phyloP scores from a whole-genome alignment of 2,888 invertebrate species.

The Limnephilus marmoratus region DNA sequence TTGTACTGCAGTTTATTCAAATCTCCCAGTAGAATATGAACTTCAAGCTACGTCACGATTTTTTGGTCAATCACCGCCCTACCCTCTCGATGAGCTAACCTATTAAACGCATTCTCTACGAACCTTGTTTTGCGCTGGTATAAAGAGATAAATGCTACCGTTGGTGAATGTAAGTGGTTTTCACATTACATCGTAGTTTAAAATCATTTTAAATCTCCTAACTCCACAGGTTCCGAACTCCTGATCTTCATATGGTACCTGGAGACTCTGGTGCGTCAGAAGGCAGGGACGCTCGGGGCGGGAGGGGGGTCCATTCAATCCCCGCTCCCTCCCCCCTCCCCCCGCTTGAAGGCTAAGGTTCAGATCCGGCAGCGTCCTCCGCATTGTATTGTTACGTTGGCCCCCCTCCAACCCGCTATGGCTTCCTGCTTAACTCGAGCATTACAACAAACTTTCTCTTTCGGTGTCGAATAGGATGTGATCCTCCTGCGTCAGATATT shows the following conservation, averaged over 20 bases:
- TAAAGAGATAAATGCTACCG: too few relatives aligned
- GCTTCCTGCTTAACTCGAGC: constrained; percentile 57
- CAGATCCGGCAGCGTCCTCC: constrained; percentile 44
- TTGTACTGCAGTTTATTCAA: too few relatives aligned
- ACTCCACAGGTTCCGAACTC: not conserved
- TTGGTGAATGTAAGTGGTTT: too few relatives aligned
- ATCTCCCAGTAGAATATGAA: too few relatives aligned
- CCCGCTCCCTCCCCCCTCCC: constrained; percentile 25
- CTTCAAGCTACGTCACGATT: too few relatives aligned
- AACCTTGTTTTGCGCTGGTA: too few relatives aligned
- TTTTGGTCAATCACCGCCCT: too few relatives aligned
- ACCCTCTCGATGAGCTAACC: too few relatives aligned
- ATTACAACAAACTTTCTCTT: constrained; percentile 63
- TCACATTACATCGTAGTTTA: too few relatives aligned
- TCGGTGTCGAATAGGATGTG: constrained; percentile 60
- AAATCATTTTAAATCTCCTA: not conserved
- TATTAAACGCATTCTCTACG: too few relatives aligned
- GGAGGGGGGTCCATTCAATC: constrained; percentile 41
- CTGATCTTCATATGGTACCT: constrained; percentile 1
- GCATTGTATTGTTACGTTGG: constrained; percentile 33
- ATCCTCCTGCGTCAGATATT: constrained; percentile 32
- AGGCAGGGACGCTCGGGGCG: constrained; percentile 26
- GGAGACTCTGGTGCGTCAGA: constrained; percentile 38
- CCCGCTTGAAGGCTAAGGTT: constrained; percentile 6
- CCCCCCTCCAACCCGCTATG: constrained; percentile 3